These are phyloP conservation scores for Torymus tubicola DNA, from an alignment of 2,888 invertebrate genomes.

Conservation along the genomic window DNA sequence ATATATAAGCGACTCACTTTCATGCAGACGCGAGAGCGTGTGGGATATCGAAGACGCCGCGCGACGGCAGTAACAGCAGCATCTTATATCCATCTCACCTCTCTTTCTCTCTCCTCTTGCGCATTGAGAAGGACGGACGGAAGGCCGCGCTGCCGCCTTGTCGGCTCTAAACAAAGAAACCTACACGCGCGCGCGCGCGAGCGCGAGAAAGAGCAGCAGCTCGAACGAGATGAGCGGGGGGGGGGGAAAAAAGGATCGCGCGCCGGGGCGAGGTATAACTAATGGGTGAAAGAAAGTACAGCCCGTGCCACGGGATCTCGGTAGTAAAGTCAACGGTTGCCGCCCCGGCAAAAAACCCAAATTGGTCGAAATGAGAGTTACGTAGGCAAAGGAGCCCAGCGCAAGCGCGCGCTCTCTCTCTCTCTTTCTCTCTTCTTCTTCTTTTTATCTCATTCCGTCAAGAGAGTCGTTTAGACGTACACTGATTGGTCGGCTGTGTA, in stretches of 20 bases:
- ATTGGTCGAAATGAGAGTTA: slow-evolving; percentile 71
- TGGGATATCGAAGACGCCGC: slow-evolving; percentile 7
- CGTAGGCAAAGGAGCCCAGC: slow-evolving; percentile 66
- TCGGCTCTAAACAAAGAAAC: slow-evolving; percentile 43
- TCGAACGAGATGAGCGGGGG: slow-evolving; percentile 54
- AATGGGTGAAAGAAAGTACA: slow-evolving; percentile 59
- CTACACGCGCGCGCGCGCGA: not conserved
- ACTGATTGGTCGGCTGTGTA: slow-evolving; percentile 17
- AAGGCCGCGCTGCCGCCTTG: not conserved
- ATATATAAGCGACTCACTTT: slow-evolving; percentile 33
- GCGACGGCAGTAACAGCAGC: not conserved
- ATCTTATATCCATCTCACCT: too few relatives aligned
- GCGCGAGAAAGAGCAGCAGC: slow-evolving; percentile 20
- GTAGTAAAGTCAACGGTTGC: slow-evolving; percentile 69
- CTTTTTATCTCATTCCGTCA: not conserved
- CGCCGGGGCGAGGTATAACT: slow-evolving; percentile 55
- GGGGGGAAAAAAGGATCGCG: slow-evolving; percentile 46
- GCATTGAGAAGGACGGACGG: not conserved
- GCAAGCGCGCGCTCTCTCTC: not conserved
- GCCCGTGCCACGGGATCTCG: slow-evolving; percentile 63
- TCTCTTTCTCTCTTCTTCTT: not conserved
- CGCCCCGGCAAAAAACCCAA: slow-evolving; percentile 69
- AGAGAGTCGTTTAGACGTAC: not conserved
- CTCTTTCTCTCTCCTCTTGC: too few relatives aligned
- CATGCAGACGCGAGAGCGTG: slow-evolving; percentile 18